phyloP scores from a whole-genome alignment of 2,888 invertebrate species.

The Osmoderma eremita region DNA sequence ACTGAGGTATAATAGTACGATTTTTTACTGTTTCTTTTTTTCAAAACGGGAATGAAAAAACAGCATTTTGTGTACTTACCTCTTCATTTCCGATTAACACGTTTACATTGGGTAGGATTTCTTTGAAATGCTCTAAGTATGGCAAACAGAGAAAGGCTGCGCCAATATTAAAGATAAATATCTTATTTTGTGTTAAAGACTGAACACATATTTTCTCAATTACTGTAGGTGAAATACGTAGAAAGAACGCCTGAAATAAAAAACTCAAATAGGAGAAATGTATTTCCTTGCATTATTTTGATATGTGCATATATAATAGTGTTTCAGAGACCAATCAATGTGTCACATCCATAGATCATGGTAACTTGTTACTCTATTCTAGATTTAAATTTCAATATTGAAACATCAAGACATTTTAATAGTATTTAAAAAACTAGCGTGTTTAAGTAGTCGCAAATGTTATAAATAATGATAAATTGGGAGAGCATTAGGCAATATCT shows the following conservation, averaged over 20 bases:
- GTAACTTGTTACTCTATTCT: too few relatives aligned
- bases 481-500: background rate
- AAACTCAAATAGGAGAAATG: background rate
- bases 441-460: background rate
- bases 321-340: too few relatives aligned
- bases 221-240: constrained; percentile 47
- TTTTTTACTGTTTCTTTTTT: too few relatives aligned
- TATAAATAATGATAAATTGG: background rate
- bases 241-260: constrained; percentile 52
- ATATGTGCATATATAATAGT: too few relatives aligned
- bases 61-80: constrained; percentile 39
- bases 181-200: constrained; percentile 44
- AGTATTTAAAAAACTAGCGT: too few relatives aligned
- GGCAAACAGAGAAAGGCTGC: constrained; percentile 49
- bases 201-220: constrained; percentile 45
- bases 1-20: too few relatives aligned
- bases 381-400: too few relatives aligned
- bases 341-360: too few relatives aligned
- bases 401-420: too few relatives aligned
- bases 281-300: too few relatives aligned
- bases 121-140: constrained; percentile 46
- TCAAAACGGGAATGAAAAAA: too few relatives aligned
- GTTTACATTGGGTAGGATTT: constrained; percentile 47
- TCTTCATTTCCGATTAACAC: constrained; percentile 53
- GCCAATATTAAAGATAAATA: constrained; percentile 51